A percentile compares a stretch with the other conserved stretches of the same genome.
These are phyloP conservation scores for Mamestra brassicae DNA, from an alignment of 2,888 invertebrate species.

Conservation along the genomic window DNA sequence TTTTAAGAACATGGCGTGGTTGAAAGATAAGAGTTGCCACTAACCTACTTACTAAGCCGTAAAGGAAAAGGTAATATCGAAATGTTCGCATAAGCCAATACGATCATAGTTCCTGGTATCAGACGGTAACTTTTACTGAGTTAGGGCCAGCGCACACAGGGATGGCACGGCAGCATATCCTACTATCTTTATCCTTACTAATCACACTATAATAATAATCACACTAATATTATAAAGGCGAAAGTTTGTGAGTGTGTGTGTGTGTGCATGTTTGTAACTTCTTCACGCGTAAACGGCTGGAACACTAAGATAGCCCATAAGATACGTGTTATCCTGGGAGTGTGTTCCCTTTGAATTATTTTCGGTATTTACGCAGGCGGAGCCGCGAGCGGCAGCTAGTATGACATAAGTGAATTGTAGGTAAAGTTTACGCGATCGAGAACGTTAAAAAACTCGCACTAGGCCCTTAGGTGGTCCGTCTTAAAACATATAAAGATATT, in stretches of 20 bases:
- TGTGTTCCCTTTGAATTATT: too few relatives aligned
- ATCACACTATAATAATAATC: too few relatives aligned
- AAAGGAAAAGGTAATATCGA: constrained; percentile 32
- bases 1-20: background rate
- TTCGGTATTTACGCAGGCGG: too few relatives aligned
- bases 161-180: background rate
- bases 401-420: too few relatives aligned
- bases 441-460: background rate
- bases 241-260: too few relatives aligned
- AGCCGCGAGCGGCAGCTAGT: too few relatives aligned
- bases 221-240: too few relatives aligned
- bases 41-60: constrained; percentile 18
- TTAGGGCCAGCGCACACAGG: background rate
- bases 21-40: background rate
- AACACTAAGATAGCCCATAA: too few relatives aligned
- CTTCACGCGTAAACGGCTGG: too few relatives aligned
- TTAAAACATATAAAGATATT: background rate
- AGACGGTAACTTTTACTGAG: constrained; percentile 23
- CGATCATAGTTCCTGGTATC: constrained; percentile 16
- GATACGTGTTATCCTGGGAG: too few relatives aligned
- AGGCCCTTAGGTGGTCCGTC: background rate
- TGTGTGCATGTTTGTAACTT: too few relatives aligned
- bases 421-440: background rate
- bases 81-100: constrained; percentile 20
- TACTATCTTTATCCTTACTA: too few relatives aligned